Evolutionary conservation across 2,888 invertebrate species (phyloP).

Genomic region (Epistrophe grossulariae): DNA sequence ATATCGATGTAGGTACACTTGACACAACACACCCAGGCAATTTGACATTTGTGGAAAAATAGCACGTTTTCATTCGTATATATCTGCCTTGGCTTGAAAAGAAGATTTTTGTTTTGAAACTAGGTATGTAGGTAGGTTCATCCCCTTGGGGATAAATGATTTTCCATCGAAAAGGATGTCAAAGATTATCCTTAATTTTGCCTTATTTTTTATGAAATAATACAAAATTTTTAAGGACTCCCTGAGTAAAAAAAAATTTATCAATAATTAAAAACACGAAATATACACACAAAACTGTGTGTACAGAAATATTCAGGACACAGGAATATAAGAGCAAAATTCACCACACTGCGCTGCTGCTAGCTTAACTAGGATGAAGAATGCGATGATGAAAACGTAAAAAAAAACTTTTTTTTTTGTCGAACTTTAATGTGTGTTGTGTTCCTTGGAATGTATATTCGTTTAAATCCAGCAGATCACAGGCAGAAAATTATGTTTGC

Average conservation of each 20-base stretch:
- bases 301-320: conserved; percentile 73
- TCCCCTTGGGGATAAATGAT: neutral
- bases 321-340: conserved; percentile 32
- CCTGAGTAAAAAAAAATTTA: conserved; percentile 36
- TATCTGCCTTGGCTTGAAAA: neutral
- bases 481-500: conserved; percentile 58
- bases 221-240: neutral
- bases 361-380: conserved; percentile 2
- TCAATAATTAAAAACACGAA: conserved; percentile 58
- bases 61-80: conserved; percentile 22
- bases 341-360: conserved; percentile 66
- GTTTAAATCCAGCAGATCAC: conserved; percentile 62
- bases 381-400: conserved; percentile 14
- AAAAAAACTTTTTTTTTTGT: conserved; percentile 11
- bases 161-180: neutral
- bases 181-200: neutral
- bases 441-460: conserved; percentile 54
- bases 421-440: conserved; percentile 33
- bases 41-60: conserved; percentile 64
- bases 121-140: neutral
- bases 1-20: neutral
- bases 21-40: conserved; percentile 61
- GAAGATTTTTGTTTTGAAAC: conserved; percentile 16
- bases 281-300: conserved; percentile 64
- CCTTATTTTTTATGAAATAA: neutral